Evolutionary conservation across 2,888 invertebrate genomes (phyloP).

Genomic region (Agelastica alni): DNA sequence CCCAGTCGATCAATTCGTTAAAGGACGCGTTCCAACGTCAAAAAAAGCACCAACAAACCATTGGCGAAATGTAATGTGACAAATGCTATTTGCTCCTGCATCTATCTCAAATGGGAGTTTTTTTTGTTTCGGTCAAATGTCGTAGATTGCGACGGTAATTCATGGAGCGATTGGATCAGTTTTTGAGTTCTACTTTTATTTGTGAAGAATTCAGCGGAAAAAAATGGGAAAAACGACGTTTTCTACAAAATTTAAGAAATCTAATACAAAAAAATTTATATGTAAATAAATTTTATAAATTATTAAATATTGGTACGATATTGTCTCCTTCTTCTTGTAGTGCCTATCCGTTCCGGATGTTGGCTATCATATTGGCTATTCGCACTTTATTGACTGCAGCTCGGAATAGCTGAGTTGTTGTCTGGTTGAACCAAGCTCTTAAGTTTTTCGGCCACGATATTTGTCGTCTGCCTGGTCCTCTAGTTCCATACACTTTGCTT

Average conservation of each 20-base stretch:
- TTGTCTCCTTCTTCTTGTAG: no score
- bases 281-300: no score
- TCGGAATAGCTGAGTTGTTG: no score
- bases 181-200: constrained; percentile 24
- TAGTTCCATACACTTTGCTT: no score
- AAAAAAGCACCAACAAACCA: constrained; percentile 16
- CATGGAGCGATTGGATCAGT: constrained; percentile 35
- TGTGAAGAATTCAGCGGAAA: constrained; percentile 13
- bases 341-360: no score
- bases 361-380: no score
- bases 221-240: background rate
- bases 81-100: constrained; percentile 49
- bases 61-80: constrained; percentile 44
- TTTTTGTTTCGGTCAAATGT: constrained; percentile 44
- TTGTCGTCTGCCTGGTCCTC: no score
- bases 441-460: no score
- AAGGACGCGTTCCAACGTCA: background rate
- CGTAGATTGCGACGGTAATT: constrained; percentile 42
- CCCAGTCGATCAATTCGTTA: constrained; percentile 18
- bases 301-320: no score
- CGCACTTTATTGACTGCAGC: no score
- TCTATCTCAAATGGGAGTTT: constrained; percentile 44
- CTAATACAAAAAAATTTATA: background rate
- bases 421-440: no score
- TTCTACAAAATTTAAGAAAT: background rate